These are phyloP conservation scores for Cheilosia grossa DNA, from an alignment of 2,888 invertebrate species.

Conservation along the genomic window DNA sequence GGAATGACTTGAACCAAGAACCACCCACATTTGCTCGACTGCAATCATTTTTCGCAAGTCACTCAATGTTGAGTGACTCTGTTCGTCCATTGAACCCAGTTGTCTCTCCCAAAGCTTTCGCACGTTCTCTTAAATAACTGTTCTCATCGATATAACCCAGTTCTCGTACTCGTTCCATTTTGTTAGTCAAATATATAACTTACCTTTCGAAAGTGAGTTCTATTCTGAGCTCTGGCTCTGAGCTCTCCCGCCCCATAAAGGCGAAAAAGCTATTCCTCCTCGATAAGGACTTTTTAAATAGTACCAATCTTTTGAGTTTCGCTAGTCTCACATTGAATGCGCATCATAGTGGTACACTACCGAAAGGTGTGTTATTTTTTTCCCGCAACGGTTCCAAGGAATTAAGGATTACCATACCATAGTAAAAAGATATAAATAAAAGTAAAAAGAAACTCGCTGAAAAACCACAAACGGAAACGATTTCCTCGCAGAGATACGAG, in stretches of 20 bases:
- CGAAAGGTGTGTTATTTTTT: conserved; percentile 34
- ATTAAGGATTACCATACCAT: conserved; percentile 41
- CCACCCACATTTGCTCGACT: not conserved
- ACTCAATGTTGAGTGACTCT: conserved; percentile 50
- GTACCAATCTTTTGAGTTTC: conserved; percentile 64
- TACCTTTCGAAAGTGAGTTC: not conserved
- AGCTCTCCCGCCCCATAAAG: not conserved
- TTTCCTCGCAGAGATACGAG: conserved; percentile 8
- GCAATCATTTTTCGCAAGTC: not conserved
- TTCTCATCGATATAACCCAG: not conserved
- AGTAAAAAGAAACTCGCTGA: not conserved
- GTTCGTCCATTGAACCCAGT: conserved; percentile 53
- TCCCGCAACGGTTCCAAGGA: conserved; percentile 29
- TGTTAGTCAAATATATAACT: not conserved
- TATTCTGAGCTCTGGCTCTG: too few relatives aligned
- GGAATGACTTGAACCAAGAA: conserved; percentile 21
- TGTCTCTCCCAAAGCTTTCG: conserved; percentile 24
- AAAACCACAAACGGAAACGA: not conserved
- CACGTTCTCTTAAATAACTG: not conserved
- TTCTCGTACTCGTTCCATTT: conserved; percentile 1
- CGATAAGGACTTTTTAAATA: conserved; percentile 71
- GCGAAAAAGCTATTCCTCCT: conserved; percentile 51
- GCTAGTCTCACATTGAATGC: conserved; percentile 72
- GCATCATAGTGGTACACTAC: conserved; percentile 50
- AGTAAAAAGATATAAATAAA: not conserved